phyloP scores from a whole-genome alignment of 2,888 invertebrate genomes.

The Amiota communis region DNA sequence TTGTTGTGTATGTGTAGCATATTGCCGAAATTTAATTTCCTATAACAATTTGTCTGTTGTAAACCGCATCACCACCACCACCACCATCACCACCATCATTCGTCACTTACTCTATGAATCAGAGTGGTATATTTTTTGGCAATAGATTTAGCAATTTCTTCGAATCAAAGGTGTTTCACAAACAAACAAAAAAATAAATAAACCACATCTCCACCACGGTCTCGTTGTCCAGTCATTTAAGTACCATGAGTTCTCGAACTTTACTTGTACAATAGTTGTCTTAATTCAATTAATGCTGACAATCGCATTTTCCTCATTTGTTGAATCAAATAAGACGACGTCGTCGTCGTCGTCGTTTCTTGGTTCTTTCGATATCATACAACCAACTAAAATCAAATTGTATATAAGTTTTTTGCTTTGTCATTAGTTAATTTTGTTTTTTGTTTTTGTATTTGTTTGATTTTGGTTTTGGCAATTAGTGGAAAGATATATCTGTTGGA shows the following conservation, averaged over 20 bases:
- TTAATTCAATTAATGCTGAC: conserved; percentile 54
- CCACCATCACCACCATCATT: no score
- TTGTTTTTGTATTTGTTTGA: no score
- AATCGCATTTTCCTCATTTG: conserved; percentile 41
- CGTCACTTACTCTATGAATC: not conserved
- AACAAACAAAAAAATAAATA: no score
- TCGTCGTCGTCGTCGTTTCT: no score
- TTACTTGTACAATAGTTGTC: conserved; percentile 24
- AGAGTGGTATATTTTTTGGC: not conserved
- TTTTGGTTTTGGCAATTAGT: conserved; percentile 32
- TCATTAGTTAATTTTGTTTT: conserved; percentile 44
- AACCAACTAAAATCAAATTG: conserved; percentile 15
- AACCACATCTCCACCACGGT: no score
- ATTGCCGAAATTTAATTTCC: no score
- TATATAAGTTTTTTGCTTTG: conserved; percentile 36
- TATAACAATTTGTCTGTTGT: no score
- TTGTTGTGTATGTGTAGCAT: not conserved
- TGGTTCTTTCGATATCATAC: no score
- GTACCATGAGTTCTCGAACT: conserved; percentile 6
- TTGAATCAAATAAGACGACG: no score
- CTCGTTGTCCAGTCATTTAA: not conserved
- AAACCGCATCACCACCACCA: not conserved
- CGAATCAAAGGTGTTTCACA: not conserved
- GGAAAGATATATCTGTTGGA: not conserved
- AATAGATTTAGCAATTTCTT: not conserved